A percentile compares a stretch with the other conserved stretches of the same genome.
Conservation (phyloP, 1,140 invertebrate species). For the Pogonomyrmex californicus region DNA sequence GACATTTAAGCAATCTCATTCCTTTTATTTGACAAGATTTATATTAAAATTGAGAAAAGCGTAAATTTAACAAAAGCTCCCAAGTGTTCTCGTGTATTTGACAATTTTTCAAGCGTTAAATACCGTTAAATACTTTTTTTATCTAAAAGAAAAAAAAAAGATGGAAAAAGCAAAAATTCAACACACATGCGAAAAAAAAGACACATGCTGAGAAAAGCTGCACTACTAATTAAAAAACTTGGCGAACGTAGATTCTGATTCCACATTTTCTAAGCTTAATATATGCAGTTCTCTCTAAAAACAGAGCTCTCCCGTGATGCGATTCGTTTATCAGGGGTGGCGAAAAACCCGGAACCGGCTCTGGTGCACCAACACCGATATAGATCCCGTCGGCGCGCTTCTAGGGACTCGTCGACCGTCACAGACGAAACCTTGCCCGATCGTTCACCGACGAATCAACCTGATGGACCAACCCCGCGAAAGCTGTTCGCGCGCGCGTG, state of each 20-base stretch:
- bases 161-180: background rate
- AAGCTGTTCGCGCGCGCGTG: background rate
- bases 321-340: slow-evolving; percentile 32
- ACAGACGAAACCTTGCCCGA: slow-evolving; percentile 44
- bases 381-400: slow-evolving; percentile 29
- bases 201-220: background rate
- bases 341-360: slow-evolving; percentile 37
- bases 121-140: background rate
- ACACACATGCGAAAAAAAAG: background rate
- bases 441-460: slow-evolving; percentile 58
- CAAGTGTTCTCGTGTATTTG: background rate
- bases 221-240: background rate
- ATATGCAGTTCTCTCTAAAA: background rate
- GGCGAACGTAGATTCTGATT: background rate
- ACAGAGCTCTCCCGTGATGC: background rate
- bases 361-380: slow-evolving; percentile 35
- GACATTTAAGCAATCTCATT: background rate
- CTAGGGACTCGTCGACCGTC: slow-evolving; percentile 53
- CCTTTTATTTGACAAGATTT: background rate
- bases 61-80: background rate
- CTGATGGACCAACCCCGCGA: slow-evolving; percentile 50
- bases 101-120: too few species aligned
- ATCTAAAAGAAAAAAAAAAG: background rate
- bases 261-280: background rate
- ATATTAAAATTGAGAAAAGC: background rate